phyloP scores from a whole-genome alignment of 1,140 invertebrate species.

The Drosophila sechellia region DNA sequence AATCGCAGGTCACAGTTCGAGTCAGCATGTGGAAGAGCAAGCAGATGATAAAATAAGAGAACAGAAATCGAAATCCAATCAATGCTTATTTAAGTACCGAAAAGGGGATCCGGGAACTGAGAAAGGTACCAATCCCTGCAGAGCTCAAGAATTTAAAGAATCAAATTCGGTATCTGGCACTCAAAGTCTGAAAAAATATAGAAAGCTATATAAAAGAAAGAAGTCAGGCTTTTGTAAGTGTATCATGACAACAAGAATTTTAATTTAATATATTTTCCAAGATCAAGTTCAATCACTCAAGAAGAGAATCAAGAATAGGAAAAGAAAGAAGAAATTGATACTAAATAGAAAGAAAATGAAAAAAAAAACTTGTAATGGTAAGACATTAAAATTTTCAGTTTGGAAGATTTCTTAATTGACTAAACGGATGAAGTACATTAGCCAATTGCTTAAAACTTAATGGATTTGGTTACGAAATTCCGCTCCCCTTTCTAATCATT shows the following conservation, averaged over 20 bases:
- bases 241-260: not conserved
- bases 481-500: conserved; percentile 11
- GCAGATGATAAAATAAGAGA: not conserved
- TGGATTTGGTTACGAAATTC: not conserved
- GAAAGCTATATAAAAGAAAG: not conserved
- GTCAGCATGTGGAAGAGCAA: not conserved
- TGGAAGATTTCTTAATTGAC: not conserved
- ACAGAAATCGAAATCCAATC: not conserved
- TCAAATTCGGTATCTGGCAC: not conserved
- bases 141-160: not conserved
- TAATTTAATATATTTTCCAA: not conserved
- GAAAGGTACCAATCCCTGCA: not conserved
- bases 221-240: conserved; percentile 6
- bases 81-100: not conserved
- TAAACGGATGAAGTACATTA: not conserved
- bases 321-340: conserved; percentile 6
- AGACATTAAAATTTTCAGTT: not conserved
- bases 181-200: too few species aligned
- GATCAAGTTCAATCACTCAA: not conserved
- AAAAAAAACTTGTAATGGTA: conserved; percentile 17
- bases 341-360: conserved; percentile 13
- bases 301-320: not conserved
- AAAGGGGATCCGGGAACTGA: too few species aligned
- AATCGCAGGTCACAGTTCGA: conserved; percentile 13
- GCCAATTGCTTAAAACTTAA: not conserved